Base-by-base conservation (phyloP, 2,113 vertebrate genomes). In the Plestiodon gilberti region DNA sequence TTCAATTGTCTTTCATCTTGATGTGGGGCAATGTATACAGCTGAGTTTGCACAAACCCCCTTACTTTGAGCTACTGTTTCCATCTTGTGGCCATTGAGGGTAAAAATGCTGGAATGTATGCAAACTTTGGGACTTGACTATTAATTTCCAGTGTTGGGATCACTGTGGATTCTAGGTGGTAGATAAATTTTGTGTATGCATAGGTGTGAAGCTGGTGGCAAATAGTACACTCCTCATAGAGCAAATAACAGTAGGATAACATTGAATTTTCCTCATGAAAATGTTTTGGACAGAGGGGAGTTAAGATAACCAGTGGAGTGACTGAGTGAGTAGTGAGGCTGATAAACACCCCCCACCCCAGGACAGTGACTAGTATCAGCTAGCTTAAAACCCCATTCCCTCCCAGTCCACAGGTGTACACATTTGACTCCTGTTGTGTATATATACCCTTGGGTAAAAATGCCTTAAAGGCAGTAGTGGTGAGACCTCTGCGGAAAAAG, bases 31-130 rank as follows among this genome's bases (percentile, higher is more conserved):
- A n/a, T 86, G 59, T 0, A 0, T 9, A 2, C 0, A 86, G 13
- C 0, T 48, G 2, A 38, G 35, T 55, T 69, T 69, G 61, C 52
- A 35, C 67, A 80, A 61, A 8, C 9, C 17, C 25, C 73, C 33
- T 82, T 81, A 0, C 91, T 91, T 75, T 0, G 33, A 81, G 90
- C 78, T 87, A 74, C 78, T 95, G 90, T 88, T 93, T 92, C 94
- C 95, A 92, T 70, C 95, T 96, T 89, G 89, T 93, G 95, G 93
- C 65, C 7, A 0, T 82, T 83, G 55, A 57, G 43, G 79, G 40
- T 0, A 0, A 35, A 4, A 85, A 81, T 81, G 65, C 7, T 71
- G 30, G 14, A 8, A 62, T 35, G 15, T 23, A 8, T 35, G 40
- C 6, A 48, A 74, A 28, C 14, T 25, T 74, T 30, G 6, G 18